Percentiles rank a stretch among this genome's conserved stretches.
Evolutionary conservation across 2,113 vertebrate species (phyloP).

Genomic region (Myotis lucifugus): DNA sequence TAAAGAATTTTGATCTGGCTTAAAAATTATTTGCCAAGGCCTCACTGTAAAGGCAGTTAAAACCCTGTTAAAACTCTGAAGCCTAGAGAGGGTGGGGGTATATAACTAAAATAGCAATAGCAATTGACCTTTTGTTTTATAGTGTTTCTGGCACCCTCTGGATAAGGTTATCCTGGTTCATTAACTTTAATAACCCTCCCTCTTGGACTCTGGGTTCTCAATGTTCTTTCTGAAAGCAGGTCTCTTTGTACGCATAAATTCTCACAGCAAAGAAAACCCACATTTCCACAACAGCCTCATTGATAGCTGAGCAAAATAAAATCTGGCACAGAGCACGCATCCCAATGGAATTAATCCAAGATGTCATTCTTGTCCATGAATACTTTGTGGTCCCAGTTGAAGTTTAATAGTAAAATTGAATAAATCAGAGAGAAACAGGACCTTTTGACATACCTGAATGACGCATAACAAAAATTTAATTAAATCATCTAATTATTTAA

Average conservation of each 20-base stretch:
- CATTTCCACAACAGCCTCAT: slow-evolving; percentile 89
- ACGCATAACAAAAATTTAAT: slow-evolving; percentile 50
- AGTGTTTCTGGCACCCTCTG: slow-evolving; percentile 82
- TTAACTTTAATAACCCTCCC: slow-evolving; percentile 89
- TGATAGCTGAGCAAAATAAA: slow-evolving; percentile 87
- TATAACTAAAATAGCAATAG: slow-evolving; percentile 76
- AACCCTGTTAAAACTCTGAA: slow-evolving; percentile 55
- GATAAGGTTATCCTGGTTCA: slow-evolving; percentile 88
- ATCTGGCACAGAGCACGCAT: slow-evolving; percentile 85
- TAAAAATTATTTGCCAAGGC: slow-evolving; percentile 63
- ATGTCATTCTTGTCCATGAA: slow-evolving; percentile 81
- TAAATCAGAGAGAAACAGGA: slow-evolving; percentile 73
- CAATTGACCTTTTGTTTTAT: slow-evolving; percentile 84
- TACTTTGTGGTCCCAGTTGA: slow-evolving; percentile 78
- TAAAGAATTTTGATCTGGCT: slow-evolving; percentile 57
- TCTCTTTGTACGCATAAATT: slow-evolving; percentile 88
- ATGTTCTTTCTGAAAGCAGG: slow-evolving; percentile 88
- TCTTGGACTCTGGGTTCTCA: slow-evolving; percentile 85
- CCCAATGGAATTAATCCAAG: slow-evolving; percentile 85
- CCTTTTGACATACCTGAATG: slow-evolving; percentile 74
- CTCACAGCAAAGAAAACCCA: slow-evolving; percentile 89
- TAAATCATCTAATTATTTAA: slow-evolving; percentile 59
- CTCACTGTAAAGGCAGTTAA: slow-evolving; percentile 58
- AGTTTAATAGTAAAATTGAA: slow-evolving; percentile 83
- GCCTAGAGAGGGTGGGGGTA: neutral